Conservation (phyloP, 2,797 vertebrate genomes). For the Acomys russatus region DNA sequence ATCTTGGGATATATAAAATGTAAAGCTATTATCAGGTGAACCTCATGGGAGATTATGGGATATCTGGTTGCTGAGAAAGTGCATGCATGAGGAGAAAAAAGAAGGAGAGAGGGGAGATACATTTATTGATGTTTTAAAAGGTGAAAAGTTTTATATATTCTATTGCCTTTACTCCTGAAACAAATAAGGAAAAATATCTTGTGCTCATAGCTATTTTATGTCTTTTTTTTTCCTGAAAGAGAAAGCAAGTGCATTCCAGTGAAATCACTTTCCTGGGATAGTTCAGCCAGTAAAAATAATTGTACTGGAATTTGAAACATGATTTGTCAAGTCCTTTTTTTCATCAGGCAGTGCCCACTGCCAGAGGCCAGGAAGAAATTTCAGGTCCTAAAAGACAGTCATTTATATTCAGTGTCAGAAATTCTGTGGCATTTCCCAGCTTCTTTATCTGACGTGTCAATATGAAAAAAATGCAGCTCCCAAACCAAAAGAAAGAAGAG, state of each 20-base stretch:
- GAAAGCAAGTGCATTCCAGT: background rate
- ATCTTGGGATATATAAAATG: slow-evolving; percentile 76
- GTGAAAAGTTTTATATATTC: background rate
- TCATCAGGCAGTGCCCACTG: background rate
- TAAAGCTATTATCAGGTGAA: slow-evolving; percentile 66
- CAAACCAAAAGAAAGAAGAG: background rate
- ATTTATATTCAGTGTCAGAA: background rate
- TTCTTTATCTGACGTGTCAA: slow-evolving; percentile 3
- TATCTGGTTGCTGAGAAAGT: slow-evolving; percentile 64
- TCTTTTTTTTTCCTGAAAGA: background rate
- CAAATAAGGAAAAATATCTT: background rate
- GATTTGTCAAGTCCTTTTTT: background rate
- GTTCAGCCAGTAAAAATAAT: background rate
- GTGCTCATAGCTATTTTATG: background rate
- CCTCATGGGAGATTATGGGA: slow-evolving; percentile 54
- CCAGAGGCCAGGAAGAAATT: background rate
- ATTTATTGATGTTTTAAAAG: background rate
- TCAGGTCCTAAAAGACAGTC: background rate
- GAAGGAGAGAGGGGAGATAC: background rate
- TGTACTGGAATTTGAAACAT: background rate
- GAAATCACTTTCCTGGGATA: background rate
- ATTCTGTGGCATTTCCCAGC: background rate
- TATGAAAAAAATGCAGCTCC: background rate
- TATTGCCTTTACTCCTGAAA: background rate
- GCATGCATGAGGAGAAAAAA: slow-evolving; percentile 2